Percentiles rank a stretch among this genome's conserved stretches.
Conservation (phyloP, 1,140 invertebrate genomes). For the Laodelphax striatellus region DNA sequence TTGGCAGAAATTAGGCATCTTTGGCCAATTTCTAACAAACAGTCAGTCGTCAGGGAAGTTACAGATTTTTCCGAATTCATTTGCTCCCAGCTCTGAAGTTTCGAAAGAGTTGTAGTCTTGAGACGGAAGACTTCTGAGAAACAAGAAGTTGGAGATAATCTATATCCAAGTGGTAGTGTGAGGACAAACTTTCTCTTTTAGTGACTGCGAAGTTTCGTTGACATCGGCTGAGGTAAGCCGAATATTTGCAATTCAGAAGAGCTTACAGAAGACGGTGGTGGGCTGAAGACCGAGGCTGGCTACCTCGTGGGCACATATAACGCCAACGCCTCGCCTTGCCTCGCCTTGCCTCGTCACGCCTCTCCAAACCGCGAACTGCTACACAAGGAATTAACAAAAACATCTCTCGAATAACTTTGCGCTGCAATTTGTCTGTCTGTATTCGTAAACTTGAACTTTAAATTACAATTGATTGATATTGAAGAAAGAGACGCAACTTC, state of each 20-base stretch:
- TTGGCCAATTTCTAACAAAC: too few species aligned
- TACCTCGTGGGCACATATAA: neutral
- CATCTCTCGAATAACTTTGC: neutral
- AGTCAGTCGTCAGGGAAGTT: too few species aligned
- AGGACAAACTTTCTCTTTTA: neutral
- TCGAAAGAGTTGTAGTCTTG: too few species aligned
- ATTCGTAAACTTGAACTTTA: neutral
- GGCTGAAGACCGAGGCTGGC: neutral
- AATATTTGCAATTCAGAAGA: slow-evolving; percentile 4
- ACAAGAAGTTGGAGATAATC: neutral
- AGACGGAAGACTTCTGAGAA: too few species aligned
- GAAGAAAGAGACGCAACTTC: too few species aligned
- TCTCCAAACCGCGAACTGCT: too few species aligned
- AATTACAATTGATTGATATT: neutral
- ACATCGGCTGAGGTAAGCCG: neutral
- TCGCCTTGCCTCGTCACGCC: neutral
- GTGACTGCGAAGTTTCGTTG: neutral
- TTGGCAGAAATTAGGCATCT: too few species aligned
- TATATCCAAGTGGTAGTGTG: neutral
- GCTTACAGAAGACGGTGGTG: neutral
- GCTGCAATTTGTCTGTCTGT: neutral
- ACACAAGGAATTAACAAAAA: neutral
- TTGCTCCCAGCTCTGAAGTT: too few species aligned
- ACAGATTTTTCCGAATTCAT: too few species aligned
- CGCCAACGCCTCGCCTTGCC: neutral